phyloP scores from a whole-genome alignment of 2,797 vertebrate species.

The Myoxocephalus aenaeus region DNA sequence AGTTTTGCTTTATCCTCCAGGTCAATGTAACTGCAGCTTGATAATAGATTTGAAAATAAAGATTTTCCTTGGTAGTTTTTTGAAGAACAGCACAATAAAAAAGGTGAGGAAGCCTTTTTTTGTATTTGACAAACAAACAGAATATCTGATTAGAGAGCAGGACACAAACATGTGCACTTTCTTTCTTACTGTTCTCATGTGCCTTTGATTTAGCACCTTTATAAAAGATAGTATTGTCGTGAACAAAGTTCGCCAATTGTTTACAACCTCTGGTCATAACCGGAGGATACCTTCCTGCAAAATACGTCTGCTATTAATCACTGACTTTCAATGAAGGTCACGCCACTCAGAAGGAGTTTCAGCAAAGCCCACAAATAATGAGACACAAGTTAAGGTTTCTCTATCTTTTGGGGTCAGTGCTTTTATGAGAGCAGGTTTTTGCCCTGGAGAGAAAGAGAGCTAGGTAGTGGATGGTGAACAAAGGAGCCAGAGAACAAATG shows the following conservation, averaged over 20 bases:
- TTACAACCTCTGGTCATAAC: constrained; percentile 32
- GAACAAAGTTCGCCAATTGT: constrained; percentile 22
- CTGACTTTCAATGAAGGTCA: constrained; percentile 59
- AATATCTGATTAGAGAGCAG: constrained; percentile 18
- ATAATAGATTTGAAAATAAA: constrained; percentile 24
- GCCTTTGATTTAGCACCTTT: constrained; percentile 26
- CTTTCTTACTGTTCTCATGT: constrained; percentile 2
- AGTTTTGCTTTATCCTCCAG: constrained; percentile 33
- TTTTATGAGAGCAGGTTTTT: constrained; percentile 68
- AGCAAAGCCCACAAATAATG: constrained; percentile 44
- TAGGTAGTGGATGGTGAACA: constrained; percentile 57
- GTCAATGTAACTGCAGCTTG: constrained; percentile 16
- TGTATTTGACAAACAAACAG: constrained; percentile 12
- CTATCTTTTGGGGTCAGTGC: constrained; percentile 62
- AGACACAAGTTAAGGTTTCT: constrained; percentile 54
- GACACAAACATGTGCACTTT: background rate
- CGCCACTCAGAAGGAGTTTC: constrained; percentile 33
- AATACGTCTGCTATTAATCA: constrained; percentile 16
- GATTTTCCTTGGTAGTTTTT: background rate
- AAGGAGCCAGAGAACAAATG: constrained; percentile 65
- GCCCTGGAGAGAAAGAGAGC: constrained; percentile 47
- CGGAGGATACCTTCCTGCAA: constrained; percentile 22
- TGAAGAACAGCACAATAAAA: constrained; percentile 10
- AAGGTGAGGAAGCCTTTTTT: constrained; percentile 5
- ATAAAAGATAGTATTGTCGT: constrained; percentile 2